phyloP scores from a whole-genome alignment of 2,888 invertebrate genomes.

The Dexiosoma caninum region DNA sequence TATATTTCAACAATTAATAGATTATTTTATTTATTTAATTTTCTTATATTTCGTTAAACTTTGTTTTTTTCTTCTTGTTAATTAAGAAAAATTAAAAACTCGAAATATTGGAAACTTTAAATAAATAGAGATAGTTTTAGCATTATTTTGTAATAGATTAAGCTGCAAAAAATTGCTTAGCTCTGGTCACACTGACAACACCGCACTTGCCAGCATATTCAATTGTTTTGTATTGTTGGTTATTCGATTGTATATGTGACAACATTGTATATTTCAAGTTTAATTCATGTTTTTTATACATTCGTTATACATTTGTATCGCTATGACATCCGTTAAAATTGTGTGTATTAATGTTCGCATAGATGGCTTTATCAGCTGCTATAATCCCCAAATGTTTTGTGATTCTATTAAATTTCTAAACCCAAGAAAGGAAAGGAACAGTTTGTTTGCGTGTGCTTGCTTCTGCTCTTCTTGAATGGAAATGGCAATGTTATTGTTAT shows the following conservation, averaged over 20 bases:
- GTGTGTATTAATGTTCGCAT: conserved; percentile 2
- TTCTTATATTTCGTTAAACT: no score
- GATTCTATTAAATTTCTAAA: conserved; percentile 56
- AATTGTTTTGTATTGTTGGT: conserved; percentile 22
- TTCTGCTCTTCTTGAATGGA: conserved; percentile 7
- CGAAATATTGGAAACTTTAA: no score
- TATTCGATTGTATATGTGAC: conserved; percentile 24
- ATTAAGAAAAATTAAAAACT: no score
- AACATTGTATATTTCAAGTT: conserved; percentile 14
- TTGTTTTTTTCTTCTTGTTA: no score
- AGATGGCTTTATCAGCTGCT: conserved; percentile 10
- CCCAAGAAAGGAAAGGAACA: conserved; percentile 1
- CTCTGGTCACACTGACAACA: no score
- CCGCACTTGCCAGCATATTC: no score
- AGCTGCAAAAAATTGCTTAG: no score
- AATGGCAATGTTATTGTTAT: conserved; percentile 33
- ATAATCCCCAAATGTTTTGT: conserved; percentile 51
- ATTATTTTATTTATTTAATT: no score
- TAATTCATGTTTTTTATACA: conserved; percentile 3
- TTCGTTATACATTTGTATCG: not conserved
- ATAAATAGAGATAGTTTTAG: no score
- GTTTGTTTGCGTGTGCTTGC: conserved; percentile 19
- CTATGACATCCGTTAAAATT: conserved; percentile 7
- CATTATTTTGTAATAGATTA: no score
- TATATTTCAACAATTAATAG: no score